Evolutionary conservation across 2,797 vertebrate genomes (phyloP).

Genomic region (Gouania willdenowi): DNA sequence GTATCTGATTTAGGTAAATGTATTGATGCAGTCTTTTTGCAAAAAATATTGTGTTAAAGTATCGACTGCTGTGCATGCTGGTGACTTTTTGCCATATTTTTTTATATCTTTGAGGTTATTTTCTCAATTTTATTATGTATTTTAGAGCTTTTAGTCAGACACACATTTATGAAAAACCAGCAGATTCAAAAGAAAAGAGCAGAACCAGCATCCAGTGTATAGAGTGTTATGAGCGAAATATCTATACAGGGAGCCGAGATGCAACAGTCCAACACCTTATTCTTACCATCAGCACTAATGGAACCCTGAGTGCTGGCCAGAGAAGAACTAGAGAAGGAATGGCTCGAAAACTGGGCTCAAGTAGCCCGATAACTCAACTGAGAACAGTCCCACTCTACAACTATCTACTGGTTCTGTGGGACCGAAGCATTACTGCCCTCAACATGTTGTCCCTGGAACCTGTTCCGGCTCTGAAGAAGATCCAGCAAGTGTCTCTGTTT

Average conservation of each 20-base stretch:
- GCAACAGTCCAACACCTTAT: conserved; percentile 57
- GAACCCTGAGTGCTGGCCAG: conserved; percentile 5
- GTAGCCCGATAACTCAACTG: conserved; percentile 49
- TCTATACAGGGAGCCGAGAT: conserved; percentile 64
- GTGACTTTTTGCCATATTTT: not conserved
- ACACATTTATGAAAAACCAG: conserved; percentile 54
- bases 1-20: conserved; percentile 1
- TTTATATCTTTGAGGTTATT: not conserved
- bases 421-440: conserved; percentile 52
- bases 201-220: conserved; percentile 60
- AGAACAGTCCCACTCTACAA: conserved; percentile 63
- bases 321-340: conserved; percentile 35
- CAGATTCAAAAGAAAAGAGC: conserved; percentile 54
- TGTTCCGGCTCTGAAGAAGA: conserved; percentile 54
- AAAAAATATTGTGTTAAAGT: not conserved
- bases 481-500: conserved; percentile 63
- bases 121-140: conserved; percentile 32
- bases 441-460: conserved; percentile 74
- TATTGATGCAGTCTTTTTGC: not conserved
- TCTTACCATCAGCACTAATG: conserved; percentile 5
- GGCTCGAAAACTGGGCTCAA: conserved; percentile 63
- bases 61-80: not conserved
- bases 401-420: conserved; percentile 70
- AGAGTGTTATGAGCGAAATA: conserved; percentile 56
- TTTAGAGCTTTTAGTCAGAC: conserved; percentile 51